Base-by-base conservation (phyloP, 30 jellyfish, hydroid and myxozoan genomes). In the Chironex yamaguchii region DNA sequence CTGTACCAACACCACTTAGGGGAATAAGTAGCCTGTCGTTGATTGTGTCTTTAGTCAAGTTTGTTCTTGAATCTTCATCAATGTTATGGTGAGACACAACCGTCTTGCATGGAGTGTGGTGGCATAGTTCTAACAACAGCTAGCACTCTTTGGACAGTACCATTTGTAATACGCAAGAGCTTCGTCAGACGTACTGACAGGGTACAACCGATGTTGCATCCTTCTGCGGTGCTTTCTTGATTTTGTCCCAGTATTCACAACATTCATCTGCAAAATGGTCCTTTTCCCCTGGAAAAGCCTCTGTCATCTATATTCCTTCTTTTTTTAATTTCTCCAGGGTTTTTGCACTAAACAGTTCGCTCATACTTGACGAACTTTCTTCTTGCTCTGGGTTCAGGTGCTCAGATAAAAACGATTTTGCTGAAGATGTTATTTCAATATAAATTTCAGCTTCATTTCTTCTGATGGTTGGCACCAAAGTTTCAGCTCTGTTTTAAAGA, bases 391-490 rank as follows among this genome's bases (percentile, higher is more conserved):
- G 58, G 58, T 42, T 9, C 58, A 42, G 17, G 17, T 17, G 58
- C 9, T 42, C 58, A 42, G 58, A 9, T 42, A 42, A 17, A 17
- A 42, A 42, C 9, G 9, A 6, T 42, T 42, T 42, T 17, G 17
- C 58, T 42, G 58, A 42, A 42, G 58, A 42, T 42, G 17, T 42
- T 42, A 6, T 17, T 42, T 42, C 58, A 42, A 42, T 6, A 62
- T 62, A 79, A 78, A 78, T 53, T 78, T 79, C 79, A 78, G 89
- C 29, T 52, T 52, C 80, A 78, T 65, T 78, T 78, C 89, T 73
- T 78, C 89, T 78, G 89, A 52, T 78, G 58, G 79, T 54, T 78
- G 80, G 80, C 89, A 78, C 89, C 67, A 65, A 78, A 78, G 80
- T 78, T n/a, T n/a, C n/a, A n/a, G n/a, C n/a, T n/a, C n/a, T n/a